phyloP scores from a whole-genome alignment of 53 echinoderm and acorn worm genomes.

The Henricia sp. region DNA sequence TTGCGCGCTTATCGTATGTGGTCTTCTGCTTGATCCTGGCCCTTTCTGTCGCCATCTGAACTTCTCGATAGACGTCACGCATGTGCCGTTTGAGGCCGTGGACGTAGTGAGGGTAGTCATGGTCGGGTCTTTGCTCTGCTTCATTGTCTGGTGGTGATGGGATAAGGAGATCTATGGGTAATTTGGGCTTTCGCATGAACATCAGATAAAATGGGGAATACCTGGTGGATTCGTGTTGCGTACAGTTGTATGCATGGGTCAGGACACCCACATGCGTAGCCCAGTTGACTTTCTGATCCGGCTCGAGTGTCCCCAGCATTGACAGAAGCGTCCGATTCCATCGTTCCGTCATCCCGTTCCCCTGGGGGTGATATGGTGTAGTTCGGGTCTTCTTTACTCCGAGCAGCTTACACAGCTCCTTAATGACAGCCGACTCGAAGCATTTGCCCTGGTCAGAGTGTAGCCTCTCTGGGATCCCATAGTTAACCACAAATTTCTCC shows the following conservation, averaged over 20 bases:
- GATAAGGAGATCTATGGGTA: slow-evolving; percentile 2
- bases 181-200: slow-evolving; percentile 16
- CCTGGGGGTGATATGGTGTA: slow-evolving; percentile 61
- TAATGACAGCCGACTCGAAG: slow-evolving; percentile 20
- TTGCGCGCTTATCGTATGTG: not conserved
- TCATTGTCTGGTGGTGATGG: too few species aligned
- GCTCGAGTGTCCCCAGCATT: slow-evolving; percentile 21
- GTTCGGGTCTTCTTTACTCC: slow-evolving; percentile 39
- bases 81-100: not conserved
- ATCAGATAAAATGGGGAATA: slow-evolving; percentile 27
- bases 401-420: slow-evolving; percentile 22
- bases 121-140: not conserved
- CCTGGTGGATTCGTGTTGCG: slow-evolving; percentile 16
- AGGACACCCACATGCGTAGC: not conserved
- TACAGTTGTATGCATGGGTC: slow-evolving; percentile 44
- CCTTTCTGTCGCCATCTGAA: slow-evolving; percentile 1
- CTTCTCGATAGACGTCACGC: not conserved
- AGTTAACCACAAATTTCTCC: slow-evolving; percentile 25
- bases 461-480: slow-evolving; percentile 31
- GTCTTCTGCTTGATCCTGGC: slow-evolving; percentile 9
- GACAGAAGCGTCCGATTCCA: slow-evolving; percentile 21
- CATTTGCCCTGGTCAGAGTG: slow-evolving; percentile 65
- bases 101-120: not conserved
- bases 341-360: slow-evolving; percentile 27
- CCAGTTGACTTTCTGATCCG: slow-evolving; percentile 19